Evolutionary conservation across 2,797 vertebrate genomes (phyloP).

Genomic region (Gadopsis marmoratus): DNA sequence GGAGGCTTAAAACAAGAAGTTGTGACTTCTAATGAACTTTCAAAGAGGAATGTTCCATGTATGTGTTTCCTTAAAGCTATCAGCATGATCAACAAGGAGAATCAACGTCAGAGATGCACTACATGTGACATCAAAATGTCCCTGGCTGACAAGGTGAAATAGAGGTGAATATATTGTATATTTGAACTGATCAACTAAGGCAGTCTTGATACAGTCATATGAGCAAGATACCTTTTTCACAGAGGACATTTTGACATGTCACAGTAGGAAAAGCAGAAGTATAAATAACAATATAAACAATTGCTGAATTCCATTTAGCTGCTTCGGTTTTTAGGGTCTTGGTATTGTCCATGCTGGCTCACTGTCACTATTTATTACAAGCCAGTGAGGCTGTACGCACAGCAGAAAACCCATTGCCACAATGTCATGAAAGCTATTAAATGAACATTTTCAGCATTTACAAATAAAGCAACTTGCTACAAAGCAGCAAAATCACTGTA

Average conservation of each 20-base stretch:
- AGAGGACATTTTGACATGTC: neutral
- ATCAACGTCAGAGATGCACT: neutral
- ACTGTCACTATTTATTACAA: neutral
- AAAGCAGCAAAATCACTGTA: neutral
- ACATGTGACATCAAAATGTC: neutral
- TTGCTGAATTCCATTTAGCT: neutral
- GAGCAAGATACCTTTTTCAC: neutral
- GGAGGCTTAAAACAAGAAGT: constrained; percentile 20
- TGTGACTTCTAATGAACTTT: neutral
- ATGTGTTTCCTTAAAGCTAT: neutral
- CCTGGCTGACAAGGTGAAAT: neutral
- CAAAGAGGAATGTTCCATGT: neutral
- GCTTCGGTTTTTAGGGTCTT: neutral
- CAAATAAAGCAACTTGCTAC: neutral
- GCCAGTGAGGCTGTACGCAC: neutral
- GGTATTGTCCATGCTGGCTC: neutral
- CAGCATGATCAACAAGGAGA: neutral
- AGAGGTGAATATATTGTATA: neutral
- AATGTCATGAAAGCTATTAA: neutral
- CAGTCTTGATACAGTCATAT: neutral
- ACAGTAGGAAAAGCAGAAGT: neutral
- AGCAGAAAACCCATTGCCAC: neutral
- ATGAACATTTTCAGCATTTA: neutral
- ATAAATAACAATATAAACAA: neutral
- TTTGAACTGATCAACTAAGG: neutral